Evolutionary conservation across 2,888 invertebrate species (phyloP).

Genomic region (Pollenia labialis): DNA sequence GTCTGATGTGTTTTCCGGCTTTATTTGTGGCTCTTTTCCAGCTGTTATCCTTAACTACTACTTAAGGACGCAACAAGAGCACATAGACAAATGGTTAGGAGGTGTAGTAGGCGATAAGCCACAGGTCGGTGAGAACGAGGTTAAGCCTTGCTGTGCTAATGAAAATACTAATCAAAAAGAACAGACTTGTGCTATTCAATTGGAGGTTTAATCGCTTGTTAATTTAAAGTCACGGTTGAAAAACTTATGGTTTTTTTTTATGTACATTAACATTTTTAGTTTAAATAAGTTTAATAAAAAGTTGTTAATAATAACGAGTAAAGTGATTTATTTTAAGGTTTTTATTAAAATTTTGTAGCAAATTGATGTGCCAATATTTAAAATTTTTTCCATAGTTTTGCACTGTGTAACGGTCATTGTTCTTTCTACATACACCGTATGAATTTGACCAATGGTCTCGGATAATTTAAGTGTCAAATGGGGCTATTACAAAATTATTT

Average conservation of each 20-base stretch:
- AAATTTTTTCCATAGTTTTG: too few relatives aligned
- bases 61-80: conserved; percentile 8
- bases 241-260: neutral
- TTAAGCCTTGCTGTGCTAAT: neutral
- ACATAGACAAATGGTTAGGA: conserved; percentile 33
- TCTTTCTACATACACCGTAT: too few relatives aligned
- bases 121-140: conserved; percentile 1
- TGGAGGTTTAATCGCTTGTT: conserved; percentile 6
- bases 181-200: neutral
- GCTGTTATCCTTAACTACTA: conserved; percentile 84
- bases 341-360: too few relatives aligned
- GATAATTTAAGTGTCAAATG: too few relatives aligned
- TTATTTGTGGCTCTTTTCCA: conserved; percentile 50
- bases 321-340: too few relatives aligned
- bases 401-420: too few relatives aligned
- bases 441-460: too few relatives aligned
- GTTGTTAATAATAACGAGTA: neutral
- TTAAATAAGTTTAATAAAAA: neutral
- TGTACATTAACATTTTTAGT: neutral
- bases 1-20: conserved; percentile 93
- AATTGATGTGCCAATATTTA: too few relatives aligned
- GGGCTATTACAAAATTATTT: too few relatives aligned
- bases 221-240: conserved; percentile 10
- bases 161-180: neutral
- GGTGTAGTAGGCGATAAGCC: neutral